These are phyloP conservation scores for Triplophysa bombifrons DNA, from an alignment of 2,797 vertebrate species.

Conservation along the genomic window DNA sequence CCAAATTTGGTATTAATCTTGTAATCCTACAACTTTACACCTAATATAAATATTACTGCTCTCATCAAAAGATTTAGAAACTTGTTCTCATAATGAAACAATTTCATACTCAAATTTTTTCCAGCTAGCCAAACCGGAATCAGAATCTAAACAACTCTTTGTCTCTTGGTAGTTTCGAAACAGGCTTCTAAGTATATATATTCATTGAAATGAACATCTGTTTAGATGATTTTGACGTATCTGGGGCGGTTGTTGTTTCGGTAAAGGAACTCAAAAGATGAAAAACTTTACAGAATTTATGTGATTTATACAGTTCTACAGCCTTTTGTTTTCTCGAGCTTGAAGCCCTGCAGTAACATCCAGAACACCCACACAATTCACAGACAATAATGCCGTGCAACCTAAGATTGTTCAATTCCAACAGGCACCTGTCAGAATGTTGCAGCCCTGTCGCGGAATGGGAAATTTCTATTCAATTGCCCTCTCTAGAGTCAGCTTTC, in stretches of 20 bases:
- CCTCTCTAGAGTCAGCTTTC: conserved; percentile 9
- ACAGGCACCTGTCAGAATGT: conserved; percentile 58
- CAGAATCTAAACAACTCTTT: neutral
- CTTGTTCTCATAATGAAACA: neutral
- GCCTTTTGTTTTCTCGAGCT: conserved; percentile 33
- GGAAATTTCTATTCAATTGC: conserved; percentile 20
- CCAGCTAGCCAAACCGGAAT: neutral
- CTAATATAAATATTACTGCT: no score
- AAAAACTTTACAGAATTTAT: conserved; percentile 34
- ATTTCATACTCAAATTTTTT: neutral
- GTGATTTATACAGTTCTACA: conserved; percentile 44
- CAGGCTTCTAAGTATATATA: neutral
- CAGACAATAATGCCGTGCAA: conserved; percentile 42
- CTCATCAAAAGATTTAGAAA: no score
- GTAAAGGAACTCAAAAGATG: conserved; percentile 12
- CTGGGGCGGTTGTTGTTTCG: conserved; percentile 30
- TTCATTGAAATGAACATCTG: neutral
- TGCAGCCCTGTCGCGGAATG: conserved; percentile 16
- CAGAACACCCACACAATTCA: conserved; percentile 49
- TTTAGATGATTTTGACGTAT: conserved; percentile 29
- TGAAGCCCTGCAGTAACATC: conserved; percentile 38
- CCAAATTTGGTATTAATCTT: no score
- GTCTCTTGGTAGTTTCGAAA: neutral
- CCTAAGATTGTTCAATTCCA: conserved; percentile 49
- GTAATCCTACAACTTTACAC: no score